phyloP scores from a whole-genome alignment of 2,888 invertebrate genomes.

The Drosophila borborema region DNA sequence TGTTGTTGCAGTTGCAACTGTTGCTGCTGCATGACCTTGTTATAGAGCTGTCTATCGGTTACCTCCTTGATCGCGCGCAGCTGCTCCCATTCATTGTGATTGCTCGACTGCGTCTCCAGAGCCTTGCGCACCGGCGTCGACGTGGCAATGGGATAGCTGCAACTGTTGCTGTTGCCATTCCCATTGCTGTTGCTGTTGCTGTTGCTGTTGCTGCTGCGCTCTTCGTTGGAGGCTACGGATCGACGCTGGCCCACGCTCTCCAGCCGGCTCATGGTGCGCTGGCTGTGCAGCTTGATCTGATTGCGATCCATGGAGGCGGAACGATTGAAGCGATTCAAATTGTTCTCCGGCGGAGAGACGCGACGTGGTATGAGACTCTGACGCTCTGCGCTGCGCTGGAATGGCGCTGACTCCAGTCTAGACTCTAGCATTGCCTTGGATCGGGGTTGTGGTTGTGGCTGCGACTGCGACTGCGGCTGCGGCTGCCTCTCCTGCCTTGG shows the following conservation, averaged over 20 bases:
- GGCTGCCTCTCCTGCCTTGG: conserved; percentile 45
- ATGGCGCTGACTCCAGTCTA: conserved; percentile 4
- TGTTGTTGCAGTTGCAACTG: conserved; percentile 36
- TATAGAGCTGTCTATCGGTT: conserved; percentile 83
- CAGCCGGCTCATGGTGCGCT: conserved; percentile 37
- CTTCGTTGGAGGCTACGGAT: conserved; percentile 36
- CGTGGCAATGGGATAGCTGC: conserved; percentile 40
- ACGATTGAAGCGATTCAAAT: conserved; percentile 68
- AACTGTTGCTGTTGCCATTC: conserved; percentile 10
- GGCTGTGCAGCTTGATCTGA: conserved; percentile 62
- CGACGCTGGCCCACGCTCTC: conserved; percentile 64
- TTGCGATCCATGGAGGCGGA: conserved; percentile 82
- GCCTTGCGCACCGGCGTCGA: conserved; percentile 55
- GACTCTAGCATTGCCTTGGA: not conserved
- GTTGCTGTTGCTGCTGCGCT: conserved; percentile 20
- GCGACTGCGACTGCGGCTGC: not conserved
- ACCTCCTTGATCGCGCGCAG: conserved; percentile 83
- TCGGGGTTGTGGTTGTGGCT: conserved; percentile 10
- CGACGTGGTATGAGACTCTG: conserved; percentile 81
- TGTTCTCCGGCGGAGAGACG: conserved; percentile 51
- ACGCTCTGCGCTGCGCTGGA: conserved; percentile 72
- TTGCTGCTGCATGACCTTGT: conserved; percentile 80
- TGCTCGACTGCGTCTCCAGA: conserved; percentile 3
- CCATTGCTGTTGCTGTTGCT: not conserved
- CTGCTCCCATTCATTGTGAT: conserved; percentile 80